phyloP scores from a whole-genome alignment of 2,797 vertebrate genomes.

The Protosalanx chinensis region DNA sequence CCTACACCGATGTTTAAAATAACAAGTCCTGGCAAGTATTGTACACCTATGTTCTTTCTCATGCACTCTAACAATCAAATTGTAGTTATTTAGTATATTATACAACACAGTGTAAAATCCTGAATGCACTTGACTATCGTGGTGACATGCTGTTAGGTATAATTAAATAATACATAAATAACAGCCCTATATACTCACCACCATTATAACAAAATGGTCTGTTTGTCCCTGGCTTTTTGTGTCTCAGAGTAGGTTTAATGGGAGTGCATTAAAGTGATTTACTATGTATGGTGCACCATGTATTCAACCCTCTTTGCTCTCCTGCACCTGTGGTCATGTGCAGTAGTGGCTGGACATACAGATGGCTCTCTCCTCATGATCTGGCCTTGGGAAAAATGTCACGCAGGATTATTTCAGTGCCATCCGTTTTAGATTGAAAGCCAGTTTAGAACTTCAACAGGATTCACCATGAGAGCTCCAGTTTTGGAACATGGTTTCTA shows the following conservation, averaged over 20 bases:
- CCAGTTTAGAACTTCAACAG: background rate
- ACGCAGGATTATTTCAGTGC: background rate
- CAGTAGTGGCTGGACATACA: background rate
- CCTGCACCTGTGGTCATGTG: background rate
- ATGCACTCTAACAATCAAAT: too few species aligned
- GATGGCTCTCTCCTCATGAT: background rate
- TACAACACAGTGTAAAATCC: background rate
- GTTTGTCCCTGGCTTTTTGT: background rate
- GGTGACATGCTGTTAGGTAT: background rate
- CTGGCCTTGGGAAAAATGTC: background rate
- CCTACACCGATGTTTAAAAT: too few species aligned
- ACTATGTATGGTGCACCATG: background rate
- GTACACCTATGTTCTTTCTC: too few species aligned
- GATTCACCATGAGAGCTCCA: background rate
- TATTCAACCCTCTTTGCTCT: background rate
- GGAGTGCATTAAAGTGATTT: too few species aligned
- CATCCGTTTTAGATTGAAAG: background rate
- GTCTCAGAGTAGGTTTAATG: too few species aligned
- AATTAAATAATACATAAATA: too few species aligned
- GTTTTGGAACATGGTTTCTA: background rate
- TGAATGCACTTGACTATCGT: background rate
- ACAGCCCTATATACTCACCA: background rate
- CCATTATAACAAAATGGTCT: background rate
- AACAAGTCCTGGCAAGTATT: too few species aligned
- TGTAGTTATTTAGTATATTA: background rate